These are phyloP conservation scores for Phylloscopus collybita DNA, from an alignment of 2,797 vertebrate species.

Conservation along the genomic window DNA sequence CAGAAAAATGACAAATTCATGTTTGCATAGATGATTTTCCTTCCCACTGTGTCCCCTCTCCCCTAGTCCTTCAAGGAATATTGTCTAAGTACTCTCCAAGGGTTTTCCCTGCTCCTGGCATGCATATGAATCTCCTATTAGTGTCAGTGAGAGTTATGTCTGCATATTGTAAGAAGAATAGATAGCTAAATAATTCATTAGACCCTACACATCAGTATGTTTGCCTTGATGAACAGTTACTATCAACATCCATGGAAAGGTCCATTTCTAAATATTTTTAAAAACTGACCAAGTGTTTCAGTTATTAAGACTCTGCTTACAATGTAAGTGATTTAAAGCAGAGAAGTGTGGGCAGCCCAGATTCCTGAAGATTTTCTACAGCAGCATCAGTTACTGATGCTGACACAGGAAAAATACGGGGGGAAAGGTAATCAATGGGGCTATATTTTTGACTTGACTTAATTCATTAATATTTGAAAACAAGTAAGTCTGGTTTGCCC, in stretches of 20 bases:
- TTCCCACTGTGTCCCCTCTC: not conserved
- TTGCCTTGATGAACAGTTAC: conserved; percentile 1
- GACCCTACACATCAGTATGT: not conserved
- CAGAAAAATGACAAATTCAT: conserved; percentile 32
- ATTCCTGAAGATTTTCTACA: not conserved
- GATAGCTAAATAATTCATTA: conserved; percentile 63
- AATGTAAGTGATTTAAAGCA: conserved; percentile 33
- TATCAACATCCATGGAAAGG: not conserved
- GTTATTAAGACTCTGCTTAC: not conserved
- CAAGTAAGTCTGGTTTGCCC: conserved; percentile 56
- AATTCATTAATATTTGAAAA: conserved; percentile 71
- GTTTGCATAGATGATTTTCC: not conserved
- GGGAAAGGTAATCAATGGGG: conserved; percentile 24
- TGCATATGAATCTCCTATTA: conserved; percentile 51
- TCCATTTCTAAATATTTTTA: conserved; percentile 42
- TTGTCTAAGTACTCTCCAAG: conserved; percentile 46
- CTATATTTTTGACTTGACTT: conserved; percentile 60
- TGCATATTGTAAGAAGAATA: not conserved
- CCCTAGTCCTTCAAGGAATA: not conserved
- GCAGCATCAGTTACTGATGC: conserved; percentile 2
- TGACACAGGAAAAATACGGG: not conserved
- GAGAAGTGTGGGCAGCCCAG: not conserved
- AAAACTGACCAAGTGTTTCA: not conserved
- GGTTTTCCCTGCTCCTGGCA: conserved; percentile 34
- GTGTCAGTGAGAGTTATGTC: conserved; percentile 58